Evolutionary conservation across 1,140 invertebrate genomes (phyloP), one percentile per base, ranked within the genome.

Genomic region (Dendrolimus punctatus): DNA sequence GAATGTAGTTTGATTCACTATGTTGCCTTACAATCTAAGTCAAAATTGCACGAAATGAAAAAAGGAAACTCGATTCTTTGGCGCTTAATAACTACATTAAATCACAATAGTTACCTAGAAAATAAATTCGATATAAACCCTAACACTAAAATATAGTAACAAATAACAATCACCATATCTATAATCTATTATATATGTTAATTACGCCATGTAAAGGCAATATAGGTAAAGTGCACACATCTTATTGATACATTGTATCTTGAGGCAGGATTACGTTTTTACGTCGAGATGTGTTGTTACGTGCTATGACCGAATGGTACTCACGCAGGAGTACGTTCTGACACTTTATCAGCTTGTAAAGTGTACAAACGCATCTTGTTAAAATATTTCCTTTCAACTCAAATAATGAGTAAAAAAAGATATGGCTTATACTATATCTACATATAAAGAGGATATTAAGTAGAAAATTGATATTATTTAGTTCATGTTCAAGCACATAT

Each of bases 51-150:
- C 81, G 65, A 73, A 58, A 54, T 65, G 64, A 62, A 57, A 53
- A 66, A 66, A 76, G 73, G 69, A 77, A 82, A 66, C 54, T 53
- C 65, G 62, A 66, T 70, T 80, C 79, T 85, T 85, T 82, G 80
- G 78, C 62, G 60, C 71, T 80, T 78, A 83, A 58, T 39, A 80
- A 71, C 66, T 71, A 76, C 59, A 62, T 47, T 58, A 62, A 77
- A 80, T 82, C 77, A 85, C 81, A 81, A 73, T 57, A 62, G 68
- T 50, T 60, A 59, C 62, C 49, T 60, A 67, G 53, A 66, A 68
- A 74, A 76, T 73, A 73, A 82, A 82, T 75, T 76, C 65, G 68
- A 67, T 76, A 64, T 45, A 64, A 57, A 63, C 73, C 59, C 49
- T 58, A 58, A 37, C 40, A 49, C 45, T 43, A 55, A 52, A 55